These are phyloP conservation scores for Hecatera dysodea DNA, from an alignment of 2,888 invertebrate genomes.

Conservation along the genomic window DNA sequence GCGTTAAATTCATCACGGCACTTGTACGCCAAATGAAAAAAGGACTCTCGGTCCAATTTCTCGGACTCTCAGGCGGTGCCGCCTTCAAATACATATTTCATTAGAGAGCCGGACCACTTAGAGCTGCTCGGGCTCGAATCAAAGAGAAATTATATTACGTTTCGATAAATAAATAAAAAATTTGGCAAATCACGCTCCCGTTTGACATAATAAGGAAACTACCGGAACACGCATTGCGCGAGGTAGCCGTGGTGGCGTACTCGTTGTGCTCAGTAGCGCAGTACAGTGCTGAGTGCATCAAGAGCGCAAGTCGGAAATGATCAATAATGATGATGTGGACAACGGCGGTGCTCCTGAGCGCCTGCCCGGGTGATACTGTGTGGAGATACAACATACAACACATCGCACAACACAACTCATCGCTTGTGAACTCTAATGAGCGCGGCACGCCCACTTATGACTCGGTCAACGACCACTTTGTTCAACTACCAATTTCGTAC, in stretches of 20 bases:
- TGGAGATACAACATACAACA: background rate
- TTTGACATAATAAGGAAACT: conserved; percentile 4
- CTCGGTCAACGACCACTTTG: background rate
- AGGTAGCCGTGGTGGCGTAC: background rate
- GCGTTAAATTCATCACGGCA: conserved; percentile 16
- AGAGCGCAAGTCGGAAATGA: background rate
- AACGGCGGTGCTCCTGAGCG: background rate
- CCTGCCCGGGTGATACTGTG: background rate
- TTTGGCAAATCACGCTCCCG: conserved; percentile 4
- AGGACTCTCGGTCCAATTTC: conserved; percentile 17
- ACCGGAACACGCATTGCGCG: background rate
- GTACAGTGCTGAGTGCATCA: background rate
- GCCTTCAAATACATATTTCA: conserved; percentile 53
- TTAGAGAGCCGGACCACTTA: conserved; percentile 42
- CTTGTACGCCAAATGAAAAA: conserved; percentile 14
- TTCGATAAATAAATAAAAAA: conserved; percentile 43
- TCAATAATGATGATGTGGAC: no score
- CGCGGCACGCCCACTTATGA: background rate
- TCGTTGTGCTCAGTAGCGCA: background rate
- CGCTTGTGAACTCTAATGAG: background rate
- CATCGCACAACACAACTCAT: background rate
- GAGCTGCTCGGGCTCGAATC: conserved; percentile 16
- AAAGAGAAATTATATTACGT: conserved; percentile 29
- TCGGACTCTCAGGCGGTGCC: conserved; percentile 20
- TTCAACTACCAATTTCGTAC: conserved; percentile 9